Conservation (phyloP, 2,888 invertebrate species). For the Phrixothrix hirtus region DNA sequence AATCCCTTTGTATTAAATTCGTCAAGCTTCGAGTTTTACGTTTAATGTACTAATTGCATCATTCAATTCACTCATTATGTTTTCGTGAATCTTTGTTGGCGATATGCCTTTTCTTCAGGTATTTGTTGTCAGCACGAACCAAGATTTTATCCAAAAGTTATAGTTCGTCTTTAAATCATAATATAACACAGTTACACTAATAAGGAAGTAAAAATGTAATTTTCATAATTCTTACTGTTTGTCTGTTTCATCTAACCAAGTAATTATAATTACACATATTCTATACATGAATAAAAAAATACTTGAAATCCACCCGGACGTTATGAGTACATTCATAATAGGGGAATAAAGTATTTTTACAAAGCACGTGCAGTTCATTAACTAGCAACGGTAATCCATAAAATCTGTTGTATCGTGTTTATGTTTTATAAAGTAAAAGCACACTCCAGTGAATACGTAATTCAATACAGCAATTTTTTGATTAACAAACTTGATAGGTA, state of each 20-base stretch:
- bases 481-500: constrained; percentile 22
- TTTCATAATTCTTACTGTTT: no score
- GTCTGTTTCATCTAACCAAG: no score
- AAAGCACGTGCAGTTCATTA: constrained; percentile 43
- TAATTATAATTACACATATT: constrained; percentile 3
- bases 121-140: no score
- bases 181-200: background rate
- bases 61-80: no score
- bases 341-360: constrained; percentile 37
- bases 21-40: no score
- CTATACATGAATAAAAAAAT: constrained; percentile 1
- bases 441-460: constrained; percentile 29
- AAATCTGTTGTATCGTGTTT: constrained; percentile 36
- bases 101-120: no score
- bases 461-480: constrained; percentile 25
- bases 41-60: no score
- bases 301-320: constrained; percentile 17
- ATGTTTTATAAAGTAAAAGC: constrained; percentile 29
- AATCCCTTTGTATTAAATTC: no score
- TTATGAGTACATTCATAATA: constrained; percentile 11
- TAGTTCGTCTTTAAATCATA: background rate
- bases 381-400: constrained; percentile 38
- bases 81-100: no score
- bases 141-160: background rate
- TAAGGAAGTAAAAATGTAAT: no score